Evolutionary conservation across 2,113 vertebrate genomes (phyloP).

Genomic region (Vicugna pacos): DNA sequence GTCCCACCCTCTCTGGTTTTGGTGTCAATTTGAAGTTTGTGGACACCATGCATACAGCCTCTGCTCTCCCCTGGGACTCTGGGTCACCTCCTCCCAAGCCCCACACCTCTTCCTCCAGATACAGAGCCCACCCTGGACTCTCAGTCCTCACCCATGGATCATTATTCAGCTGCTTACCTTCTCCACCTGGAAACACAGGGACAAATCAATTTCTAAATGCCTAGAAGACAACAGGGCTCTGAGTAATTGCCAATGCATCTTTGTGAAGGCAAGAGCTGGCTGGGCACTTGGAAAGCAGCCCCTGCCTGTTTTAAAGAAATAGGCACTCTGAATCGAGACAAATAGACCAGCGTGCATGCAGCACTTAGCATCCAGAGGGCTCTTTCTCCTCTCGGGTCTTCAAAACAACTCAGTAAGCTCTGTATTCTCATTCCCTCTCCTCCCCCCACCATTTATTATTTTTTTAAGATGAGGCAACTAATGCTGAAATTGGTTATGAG

Average conservation of each 20-base stretch:
- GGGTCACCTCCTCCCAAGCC: background rate
- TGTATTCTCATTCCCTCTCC: background rate
- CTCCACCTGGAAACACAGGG: conserved; percentile 52
- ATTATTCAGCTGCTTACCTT: conserved; percentile 24
- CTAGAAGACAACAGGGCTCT: background rate
- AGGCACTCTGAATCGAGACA: background rate
- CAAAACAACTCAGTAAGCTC: background rate
- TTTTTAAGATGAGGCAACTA: background rate
- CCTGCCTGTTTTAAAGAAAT: background rate
- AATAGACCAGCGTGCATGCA: background rate
- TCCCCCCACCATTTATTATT: background rate
- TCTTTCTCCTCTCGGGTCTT: background rate
- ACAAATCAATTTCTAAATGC: conserved; percentile 69
- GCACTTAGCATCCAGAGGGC: background rate
- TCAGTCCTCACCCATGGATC: background rate
- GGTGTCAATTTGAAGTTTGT: background rate
- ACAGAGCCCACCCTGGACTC: background rate
- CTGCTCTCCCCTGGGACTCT: background rate
- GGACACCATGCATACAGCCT: background rate
- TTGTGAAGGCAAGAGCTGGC: conserved; percentile 44
- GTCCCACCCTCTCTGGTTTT: background rate
- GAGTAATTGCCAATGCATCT: conserved; percentile 52
- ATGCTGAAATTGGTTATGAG: background rate
- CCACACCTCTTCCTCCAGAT: background rate
- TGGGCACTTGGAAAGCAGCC: conserved; percentile 35